phyloP scores from a whole-genome alignment of 2,888 invertebrate genomes.

The Polymixis flavicincta region DNA sequence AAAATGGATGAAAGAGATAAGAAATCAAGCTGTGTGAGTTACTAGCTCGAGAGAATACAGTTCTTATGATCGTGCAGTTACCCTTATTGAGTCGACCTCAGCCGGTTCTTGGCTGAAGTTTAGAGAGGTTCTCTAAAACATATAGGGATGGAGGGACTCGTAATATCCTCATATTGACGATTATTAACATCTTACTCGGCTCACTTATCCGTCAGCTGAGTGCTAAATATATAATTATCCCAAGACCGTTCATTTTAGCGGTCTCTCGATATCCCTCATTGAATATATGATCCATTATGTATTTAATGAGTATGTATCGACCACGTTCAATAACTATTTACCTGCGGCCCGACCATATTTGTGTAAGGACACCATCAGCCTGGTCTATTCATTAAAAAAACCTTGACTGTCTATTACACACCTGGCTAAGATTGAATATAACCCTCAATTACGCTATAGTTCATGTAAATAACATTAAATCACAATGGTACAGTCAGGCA shows the following conservation, averaged over 20 bases:
- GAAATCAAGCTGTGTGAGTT: neutral
- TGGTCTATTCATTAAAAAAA: constrained; percentile 46
- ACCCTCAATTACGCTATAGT: constrained; percentile 54
- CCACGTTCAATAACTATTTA: constrained; percentile 44
- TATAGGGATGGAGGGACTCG: neutral
- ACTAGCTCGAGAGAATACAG: neutral
- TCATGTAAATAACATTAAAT: constrained; percentile 60
- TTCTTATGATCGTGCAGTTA: neutral
- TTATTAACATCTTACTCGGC: neutral
- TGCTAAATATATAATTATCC: constrained; percentile 7
- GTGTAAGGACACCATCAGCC: constrained; percentile 52
- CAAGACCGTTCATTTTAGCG: constrained; percentile 29
- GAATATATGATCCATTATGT: constrained; percentile 30
- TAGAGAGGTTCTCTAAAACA: neutral
- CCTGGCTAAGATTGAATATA: constrained; percentile 64
- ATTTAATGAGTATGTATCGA: constrained; percentile 45
- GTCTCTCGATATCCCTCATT: constrained; percentile 34
- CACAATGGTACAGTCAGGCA: constrained; percentile 46
- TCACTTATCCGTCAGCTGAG: neutral
- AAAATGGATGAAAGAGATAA: neutral
- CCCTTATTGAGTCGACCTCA: neutral
- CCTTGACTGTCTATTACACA: constrained; percentile 59
- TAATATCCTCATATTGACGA: constrained; percentile 6
- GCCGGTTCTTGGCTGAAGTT: neutral
- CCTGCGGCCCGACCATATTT: constrained; percentile 41